Conservation (phyloP, 2,113 vertebrate genomes). For the Leptosomus discolor region DNA sequence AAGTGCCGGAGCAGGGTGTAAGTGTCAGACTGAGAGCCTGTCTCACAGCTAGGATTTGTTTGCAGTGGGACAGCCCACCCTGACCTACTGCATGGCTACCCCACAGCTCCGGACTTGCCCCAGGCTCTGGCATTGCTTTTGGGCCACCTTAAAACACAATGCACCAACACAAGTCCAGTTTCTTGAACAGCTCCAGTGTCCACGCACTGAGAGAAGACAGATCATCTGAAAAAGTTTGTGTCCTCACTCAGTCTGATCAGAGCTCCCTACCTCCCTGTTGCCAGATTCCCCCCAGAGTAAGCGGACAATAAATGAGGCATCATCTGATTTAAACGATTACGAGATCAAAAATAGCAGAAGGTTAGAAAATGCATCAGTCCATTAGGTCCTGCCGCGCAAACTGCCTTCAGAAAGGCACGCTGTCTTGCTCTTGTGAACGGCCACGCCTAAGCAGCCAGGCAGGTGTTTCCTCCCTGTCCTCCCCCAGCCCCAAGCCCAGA, state of each 20-base stretch:
- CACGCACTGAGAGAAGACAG: fast-evolving
- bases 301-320: neutral
- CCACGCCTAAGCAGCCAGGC: fast-evolving
- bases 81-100: neutral
- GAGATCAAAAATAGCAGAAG: neutral
- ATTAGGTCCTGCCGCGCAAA: neutral
- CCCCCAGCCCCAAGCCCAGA: neutral
- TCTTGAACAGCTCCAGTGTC: neutral
- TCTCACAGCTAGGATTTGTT: neutral
- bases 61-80: neutral
- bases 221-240: neutral
- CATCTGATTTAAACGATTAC: neutral
- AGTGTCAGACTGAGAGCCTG: neutral
- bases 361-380: neutral
- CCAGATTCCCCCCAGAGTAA: neutral
- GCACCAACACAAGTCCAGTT: neutral
- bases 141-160: neutral
- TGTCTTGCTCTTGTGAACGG: neutral
- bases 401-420: neutral
- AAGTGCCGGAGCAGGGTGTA: no score
- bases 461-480: neutral
- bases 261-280: neutral
- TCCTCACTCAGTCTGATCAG: neutral
- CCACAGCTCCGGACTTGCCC: neutral
- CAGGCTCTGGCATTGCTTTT: neutral